Percentiles rank a stretch among this genome's conserved stretches.
phyloP scores from a whole-genome alignment of 2,113 vertebrate genomes.

The Taurulus bubalis region DNA sequence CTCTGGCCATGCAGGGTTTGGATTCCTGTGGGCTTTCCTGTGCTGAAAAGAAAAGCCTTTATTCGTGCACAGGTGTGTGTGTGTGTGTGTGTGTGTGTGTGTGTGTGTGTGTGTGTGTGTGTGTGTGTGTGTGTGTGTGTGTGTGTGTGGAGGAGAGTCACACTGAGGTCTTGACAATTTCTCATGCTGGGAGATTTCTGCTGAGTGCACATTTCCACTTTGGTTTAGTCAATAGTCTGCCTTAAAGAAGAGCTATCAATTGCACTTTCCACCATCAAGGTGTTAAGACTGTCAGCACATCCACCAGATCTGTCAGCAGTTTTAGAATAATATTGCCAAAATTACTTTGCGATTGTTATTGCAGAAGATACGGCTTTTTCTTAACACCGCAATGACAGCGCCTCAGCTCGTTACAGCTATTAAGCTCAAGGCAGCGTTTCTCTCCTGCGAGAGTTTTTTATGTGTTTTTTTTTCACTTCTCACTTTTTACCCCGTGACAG shows the following conservation, averaged over 20 bases:
- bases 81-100: conserved; percentile 8
- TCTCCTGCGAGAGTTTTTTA: background rate
- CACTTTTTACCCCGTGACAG: conserved; percentile 44
- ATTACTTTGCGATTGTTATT: conserved; percentile 61
- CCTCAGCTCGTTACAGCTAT: conserved; percentile 46
- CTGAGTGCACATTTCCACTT: conserved; percentile 78
- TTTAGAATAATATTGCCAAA: conserved; percentile 64
- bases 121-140: conserved; percentile 35
- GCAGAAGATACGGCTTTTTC: conserved; percentile 39
- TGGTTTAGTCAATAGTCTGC: conserved; percentile 60
- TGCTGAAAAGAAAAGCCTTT: conserved; percentile 53
- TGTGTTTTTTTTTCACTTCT: conserved; percentile 36
- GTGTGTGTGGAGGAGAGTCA: conserved; percentile 24
- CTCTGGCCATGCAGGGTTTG: conserved; percentile 22
- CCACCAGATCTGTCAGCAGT: conserved; percentile 69
- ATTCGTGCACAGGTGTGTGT: conserved; percentile 51
- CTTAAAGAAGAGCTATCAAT: conserved; percentile 76
- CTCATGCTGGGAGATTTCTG: conserved; percentile 70
- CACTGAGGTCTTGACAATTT: conserved; percentile 62
- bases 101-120: conserved; percentile 6
- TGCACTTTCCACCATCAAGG: conserved; percentile 70
- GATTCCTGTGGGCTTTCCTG: conserved; percentile 80
- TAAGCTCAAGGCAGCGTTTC: conserved; percentile 48
- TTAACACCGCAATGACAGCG: conserved; percentile 47
- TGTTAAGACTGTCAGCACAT: conserved; percentile 72